phyloP scores from a whole-genome alignment of 2,797 vertebrate genomes.

The Chiroxiphia lanceolata region DNA sequence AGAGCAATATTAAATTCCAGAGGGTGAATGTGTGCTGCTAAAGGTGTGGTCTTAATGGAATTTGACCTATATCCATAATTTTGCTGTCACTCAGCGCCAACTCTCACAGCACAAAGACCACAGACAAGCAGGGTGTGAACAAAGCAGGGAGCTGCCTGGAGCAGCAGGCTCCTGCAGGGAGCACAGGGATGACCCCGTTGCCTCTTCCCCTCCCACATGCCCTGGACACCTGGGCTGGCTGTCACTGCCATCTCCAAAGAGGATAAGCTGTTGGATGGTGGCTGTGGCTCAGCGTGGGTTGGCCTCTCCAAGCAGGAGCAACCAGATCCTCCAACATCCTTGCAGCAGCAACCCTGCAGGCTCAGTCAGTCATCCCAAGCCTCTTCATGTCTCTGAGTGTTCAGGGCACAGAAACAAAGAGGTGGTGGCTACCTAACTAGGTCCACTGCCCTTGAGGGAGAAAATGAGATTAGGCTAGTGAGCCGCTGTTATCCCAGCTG shows the following conservation, averaged over 20 bases:
- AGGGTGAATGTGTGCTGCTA: slow-evolving; percentile 44
- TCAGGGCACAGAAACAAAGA: neutral
- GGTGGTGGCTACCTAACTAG: neutral
- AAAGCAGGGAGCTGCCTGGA: neutral
- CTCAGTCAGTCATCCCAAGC: neutral
- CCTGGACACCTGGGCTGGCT: neutral
- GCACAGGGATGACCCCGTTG: neutral
- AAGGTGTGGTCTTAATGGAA: slow-evolving; percentile 54
- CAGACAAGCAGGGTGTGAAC: neutral
- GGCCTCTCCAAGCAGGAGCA: neutral
- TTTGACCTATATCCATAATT: slow-evolving; percentile 68
- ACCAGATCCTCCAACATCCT: neutral
- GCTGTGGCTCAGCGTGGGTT: accelerated
- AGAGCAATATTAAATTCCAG: slow-evolving; percentile 64
- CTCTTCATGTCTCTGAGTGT: neutral
- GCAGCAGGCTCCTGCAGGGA: neutral
- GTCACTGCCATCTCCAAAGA: neutral
- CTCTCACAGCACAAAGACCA: neutral
- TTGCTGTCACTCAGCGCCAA: neutral
- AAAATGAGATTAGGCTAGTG: slow-evolving; percentile 30
- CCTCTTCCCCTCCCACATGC: accelerated
- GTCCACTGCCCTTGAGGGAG: neutral
- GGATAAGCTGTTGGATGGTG: neutral
- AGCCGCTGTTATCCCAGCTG: slow-evolving; percentile 68
- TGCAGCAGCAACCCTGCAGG: neutral